A percentile compares a stretch with the other conserved stretches of the same genome.
phyloP scores from a whole-genome alignment of 2,797 vertebrate species.

The Monodelphis domestica region DNA sequence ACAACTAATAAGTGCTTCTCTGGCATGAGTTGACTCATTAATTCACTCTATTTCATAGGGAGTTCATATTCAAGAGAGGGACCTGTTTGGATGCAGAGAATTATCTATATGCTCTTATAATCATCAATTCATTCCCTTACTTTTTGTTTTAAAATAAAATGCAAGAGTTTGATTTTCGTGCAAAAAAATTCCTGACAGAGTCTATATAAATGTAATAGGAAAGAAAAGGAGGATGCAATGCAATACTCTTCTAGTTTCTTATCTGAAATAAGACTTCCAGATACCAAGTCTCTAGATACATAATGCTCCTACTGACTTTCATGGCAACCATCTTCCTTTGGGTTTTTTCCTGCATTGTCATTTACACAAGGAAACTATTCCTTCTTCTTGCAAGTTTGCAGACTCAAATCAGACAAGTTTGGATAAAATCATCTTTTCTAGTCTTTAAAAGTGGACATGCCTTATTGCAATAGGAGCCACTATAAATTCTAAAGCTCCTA shows the following conservation, averaged over 20 bases:
- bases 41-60: neutral
- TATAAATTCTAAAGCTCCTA: conserved; percentile 21
- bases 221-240: neutral
- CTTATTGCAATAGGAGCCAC: neutral
- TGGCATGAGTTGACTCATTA: neutral
- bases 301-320: neutral
- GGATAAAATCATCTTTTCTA: conserved; percentile 24
- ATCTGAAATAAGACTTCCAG: neutral
- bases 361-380: neutral
- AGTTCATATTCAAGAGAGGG: neutral
- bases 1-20: neutral
- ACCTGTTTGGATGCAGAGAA: neutral
- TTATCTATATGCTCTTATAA: neutral
- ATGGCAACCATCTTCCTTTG: neutral
- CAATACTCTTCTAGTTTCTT: neutral
- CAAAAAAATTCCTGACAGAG: neutral
- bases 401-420: conserved; percentile 13
- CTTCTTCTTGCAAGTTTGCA: neutral
- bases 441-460: conserved; percentile 17
- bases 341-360: neutral
- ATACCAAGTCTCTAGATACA: neutral
- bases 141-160: neutral
- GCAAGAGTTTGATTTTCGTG: neutral
- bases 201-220: neutral
- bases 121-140: neutral